Evolutionary conservation across 2,113 vertebrate species (phyloP).

Genomic region (Brienomyrus brachyistius): DNA sequence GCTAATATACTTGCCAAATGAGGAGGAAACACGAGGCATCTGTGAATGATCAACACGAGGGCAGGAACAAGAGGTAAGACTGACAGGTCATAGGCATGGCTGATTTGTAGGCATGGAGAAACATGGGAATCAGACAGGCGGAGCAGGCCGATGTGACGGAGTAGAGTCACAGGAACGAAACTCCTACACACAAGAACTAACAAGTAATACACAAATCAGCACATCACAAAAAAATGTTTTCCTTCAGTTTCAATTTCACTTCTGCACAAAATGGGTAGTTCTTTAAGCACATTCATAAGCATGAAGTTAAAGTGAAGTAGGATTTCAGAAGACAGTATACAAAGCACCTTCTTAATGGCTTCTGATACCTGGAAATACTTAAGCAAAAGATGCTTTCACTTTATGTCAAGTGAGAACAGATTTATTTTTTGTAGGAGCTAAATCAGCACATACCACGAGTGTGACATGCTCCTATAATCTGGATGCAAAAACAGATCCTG

Average conservation of each 20-base stretch:
- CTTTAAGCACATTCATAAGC: slow-evolving; percentile 20
- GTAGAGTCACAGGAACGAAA: neutral
- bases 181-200: neutral
- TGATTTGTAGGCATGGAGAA: too few species aligned
- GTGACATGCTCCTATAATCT: neutral
- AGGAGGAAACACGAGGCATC: too few species aligned
- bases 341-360: neutral
- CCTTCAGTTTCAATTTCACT: neutral
- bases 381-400: neutral
- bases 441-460: neutral
- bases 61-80: too few species aligned
- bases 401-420: neutral
- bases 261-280: neutral
- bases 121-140: too few species aligned
- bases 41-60: too few species aligned
- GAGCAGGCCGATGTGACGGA: too few species aligned
- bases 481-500: neutral
- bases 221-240: neutral
- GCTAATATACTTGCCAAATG: too few species aligned
- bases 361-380: neutral
- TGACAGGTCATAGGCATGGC: too few species aligned
- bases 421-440: neutral
- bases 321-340: neutral
- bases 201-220: neutral
- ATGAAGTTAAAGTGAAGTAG: neutral